phyloP scores from a whole-genome alignment of 2,113 vertebrate genomes.

The Elaphurus davidianus region DNA sequence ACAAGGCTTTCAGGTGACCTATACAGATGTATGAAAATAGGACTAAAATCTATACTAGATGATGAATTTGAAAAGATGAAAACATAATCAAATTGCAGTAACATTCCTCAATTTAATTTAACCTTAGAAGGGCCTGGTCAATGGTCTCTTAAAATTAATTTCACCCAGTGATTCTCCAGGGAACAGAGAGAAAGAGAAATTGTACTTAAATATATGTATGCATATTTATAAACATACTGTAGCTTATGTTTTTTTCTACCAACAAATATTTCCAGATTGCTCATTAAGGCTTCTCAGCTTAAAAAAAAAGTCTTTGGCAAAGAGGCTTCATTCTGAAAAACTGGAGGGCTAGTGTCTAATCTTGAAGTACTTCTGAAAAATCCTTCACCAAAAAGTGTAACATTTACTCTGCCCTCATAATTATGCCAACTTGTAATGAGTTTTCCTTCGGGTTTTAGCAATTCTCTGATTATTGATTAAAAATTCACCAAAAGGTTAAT shows the following conservation, averaged over 20 bases:
- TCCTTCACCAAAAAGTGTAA: neutral
- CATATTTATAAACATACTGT: neutral
- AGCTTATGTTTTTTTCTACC: slow-evolving; percentile 20
- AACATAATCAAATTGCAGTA: slow-evolving; percentile 51
- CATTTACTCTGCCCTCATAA: neutral
- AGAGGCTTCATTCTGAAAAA: neutral
- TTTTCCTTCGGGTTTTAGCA: slow-evolving; percentile 9
- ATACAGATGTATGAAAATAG: slow-evolving; percentile 39
- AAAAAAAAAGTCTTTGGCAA: neutral
- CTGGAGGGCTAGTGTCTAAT: neutral
- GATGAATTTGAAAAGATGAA: slow-evolving; percentile 61
- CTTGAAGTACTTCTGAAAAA: neutral
- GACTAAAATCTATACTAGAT: slow-evolving; percentile 18
- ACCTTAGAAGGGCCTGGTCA: slow-evolving; percentile 19
- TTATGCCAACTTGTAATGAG: neutral
- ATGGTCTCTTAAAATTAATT: slow-evolving; percentile 47
- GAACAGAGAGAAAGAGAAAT: slow-evolving; percentile 31
- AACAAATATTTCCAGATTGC: slow-evolving; percentile 3
- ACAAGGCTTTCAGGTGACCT: slow-evolving; percentile 35
- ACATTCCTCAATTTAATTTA: slow-evolving; percentile 46
- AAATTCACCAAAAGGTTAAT: slow-evolving; percentile 16
- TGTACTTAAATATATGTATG: neutral
- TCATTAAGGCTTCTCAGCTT: neutral
- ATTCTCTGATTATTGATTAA: slow-evolving; percentile 19
- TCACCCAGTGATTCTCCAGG: slow-evolving; percentile 5